phyloP scores from a whole-genome alignment of 2,113 vertebrate species.

The Pachycephala philippinensis region DNA sequence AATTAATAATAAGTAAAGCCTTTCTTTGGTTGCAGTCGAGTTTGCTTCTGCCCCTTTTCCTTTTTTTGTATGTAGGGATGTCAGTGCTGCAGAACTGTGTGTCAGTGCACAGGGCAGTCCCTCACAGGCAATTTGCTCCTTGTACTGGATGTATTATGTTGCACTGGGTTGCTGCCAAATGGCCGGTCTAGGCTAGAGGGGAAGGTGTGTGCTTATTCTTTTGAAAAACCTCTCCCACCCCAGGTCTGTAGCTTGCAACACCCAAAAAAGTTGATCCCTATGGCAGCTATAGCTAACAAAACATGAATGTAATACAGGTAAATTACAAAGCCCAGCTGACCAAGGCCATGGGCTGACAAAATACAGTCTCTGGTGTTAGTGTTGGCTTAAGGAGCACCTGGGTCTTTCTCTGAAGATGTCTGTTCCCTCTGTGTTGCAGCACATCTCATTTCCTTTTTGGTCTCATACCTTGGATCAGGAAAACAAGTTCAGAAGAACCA shows the following conservation, averaged over 20 bases:
- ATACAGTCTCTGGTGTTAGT: not conserved
- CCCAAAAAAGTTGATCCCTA: not conserved
- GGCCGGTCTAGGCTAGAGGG: not conserved
- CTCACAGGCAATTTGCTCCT: slow-evolving; percentile 16
- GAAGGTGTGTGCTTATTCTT: not conserved
- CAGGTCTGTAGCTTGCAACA: not conserved
- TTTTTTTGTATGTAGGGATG: not conserved
- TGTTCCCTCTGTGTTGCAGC: not conserved
- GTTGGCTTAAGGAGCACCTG: not conserved
- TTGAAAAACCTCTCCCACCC: not conserved
- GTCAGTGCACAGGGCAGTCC: not conserved
- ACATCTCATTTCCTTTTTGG: not conserved
- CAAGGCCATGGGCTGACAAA: not conserved
- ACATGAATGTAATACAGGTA: not conserved
- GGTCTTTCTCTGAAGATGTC: not conserved
- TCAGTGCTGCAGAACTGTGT: not conserved
- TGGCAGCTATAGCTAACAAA: not conserved
- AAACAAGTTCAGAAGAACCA: not conserved
- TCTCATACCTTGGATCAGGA: not conserved
- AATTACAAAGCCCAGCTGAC: not conserved
- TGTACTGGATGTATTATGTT: not conserved
- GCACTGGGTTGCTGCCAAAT: slow-evolving; percentile 11
- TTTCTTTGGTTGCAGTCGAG: not conserved
- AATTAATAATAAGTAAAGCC: not conserved
- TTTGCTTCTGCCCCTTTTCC: not conserved